These are phyloP conservation scores for Coptodon bakossiorum DNA, from an alignment of 2,113 vertebrate genomes.

Conservation along the genomic window DNA sequence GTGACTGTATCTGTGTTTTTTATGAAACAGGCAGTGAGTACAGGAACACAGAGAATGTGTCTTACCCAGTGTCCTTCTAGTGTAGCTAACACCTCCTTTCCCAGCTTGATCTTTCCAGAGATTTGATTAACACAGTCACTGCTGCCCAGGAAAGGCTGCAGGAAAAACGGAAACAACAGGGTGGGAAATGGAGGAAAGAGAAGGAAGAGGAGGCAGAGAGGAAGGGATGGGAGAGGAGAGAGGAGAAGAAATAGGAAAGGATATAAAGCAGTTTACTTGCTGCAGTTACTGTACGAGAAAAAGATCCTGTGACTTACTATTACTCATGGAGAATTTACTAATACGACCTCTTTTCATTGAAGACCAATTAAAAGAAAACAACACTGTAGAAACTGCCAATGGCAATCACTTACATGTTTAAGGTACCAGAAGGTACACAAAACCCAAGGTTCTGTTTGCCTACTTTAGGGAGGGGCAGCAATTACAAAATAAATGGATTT, in stretches of 20 bases:
- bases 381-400: not conserved
- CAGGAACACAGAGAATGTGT: not conserved
- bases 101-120: constrained; percentile 93
- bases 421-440: not conserved
- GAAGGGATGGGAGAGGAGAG: not conserved
- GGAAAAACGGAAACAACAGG: not conserved
- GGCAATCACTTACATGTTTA: not conserved
- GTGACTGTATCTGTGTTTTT: not conserved
- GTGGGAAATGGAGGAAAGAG: not conserved
- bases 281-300: not conserved
- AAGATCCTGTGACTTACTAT: not conserved
- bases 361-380: not conserved
- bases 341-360: not conserved
- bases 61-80: constrained; percentile 98
- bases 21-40: not conserved
- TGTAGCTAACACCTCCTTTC: constrained; percentile 94
- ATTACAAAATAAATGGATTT: not conserved
- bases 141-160: constrained; percentile 93
- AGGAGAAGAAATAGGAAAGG: not conserved
- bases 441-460: not conserved
- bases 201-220: not conserved
- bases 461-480: not conserved
- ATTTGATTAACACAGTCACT: constrained; percentile 94
- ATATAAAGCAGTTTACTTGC: not conserved
- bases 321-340: not conserved